Base-by-base conservation (phyloP, 2,888 invertebrate genomes). In the Macrosoma leucophasiata region DNA sequence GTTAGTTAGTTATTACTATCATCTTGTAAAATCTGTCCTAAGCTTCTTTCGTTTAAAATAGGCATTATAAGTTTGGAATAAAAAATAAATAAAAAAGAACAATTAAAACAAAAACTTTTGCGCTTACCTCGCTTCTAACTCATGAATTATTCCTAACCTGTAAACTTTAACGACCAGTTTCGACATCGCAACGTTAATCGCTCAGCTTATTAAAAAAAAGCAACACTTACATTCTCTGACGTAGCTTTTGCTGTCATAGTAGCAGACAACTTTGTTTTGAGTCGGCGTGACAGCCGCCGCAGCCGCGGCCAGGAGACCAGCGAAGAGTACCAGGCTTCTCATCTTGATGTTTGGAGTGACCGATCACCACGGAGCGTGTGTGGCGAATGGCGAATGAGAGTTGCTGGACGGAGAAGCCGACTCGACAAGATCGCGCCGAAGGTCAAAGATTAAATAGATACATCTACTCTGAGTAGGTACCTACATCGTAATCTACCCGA, bases 191-290 rank as follows among this genome's bases (percentile, higher is more conserved):
- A n/a, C n/a, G n/a, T n/a, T n/a, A n/a, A n/a, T n/a, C 69, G 73
- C 74, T 40, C 36, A 62, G 71, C 70, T 49, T 45, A 31, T 36
- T 35, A 39, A 29, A 38, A 36, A 32, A 37, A 32, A 38, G 26
- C 39, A 28, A 33, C 39, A 84, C 85, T 86, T 76, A 92, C 92
- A 90, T 81, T 88, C 84, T 59, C 91, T 85, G 55, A 87, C 84
- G 64, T 85, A 87, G 47, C 91, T 88, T 62, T 86, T 88, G 69
- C 89, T 89, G 68, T 91, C 89, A 74, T 91, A 91, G 66, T 88
- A 91, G 63, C 92, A 92, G 54, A 91, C 76, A 27, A 91, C 88
- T 75, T 90, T 91, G 56, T 70, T 71, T 36, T 84, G 84, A 13
- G 79, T 64, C 14, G 65, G 55, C 14, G 77, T 70, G 37, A 62